Evolutionary conservation across 2,113 vertebrate genomes (phyloP).

Genomic region (Nymphicus hollandicus): DNA sequence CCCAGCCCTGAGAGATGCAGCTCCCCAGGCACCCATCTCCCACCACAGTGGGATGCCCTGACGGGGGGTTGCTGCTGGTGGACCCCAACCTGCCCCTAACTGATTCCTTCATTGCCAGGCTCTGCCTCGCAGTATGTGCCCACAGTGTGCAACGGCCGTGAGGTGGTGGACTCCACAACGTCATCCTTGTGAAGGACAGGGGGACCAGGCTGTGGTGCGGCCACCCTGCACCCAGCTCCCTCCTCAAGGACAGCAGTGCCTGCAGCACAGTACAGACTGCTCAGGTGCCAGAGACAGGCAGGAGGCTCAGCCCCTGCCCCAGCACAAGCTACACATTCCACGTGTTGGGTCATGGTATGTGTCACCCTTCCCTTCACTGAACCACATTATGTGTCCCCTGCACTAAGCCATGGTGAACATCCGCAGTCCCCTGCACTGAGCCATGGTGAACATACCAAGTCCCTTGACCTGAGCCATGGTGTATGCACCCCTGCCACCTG

Average conservation of each 20-base stretch:
- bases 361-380: background rate
- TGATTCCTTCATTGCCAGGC: slow-evolving; percentile 68
- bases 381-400: background rate
- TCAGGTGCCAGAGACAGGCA: background rate
- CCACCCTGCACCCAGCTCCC: background rate
- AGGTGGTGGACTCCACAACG: slow-evolving; percentile 95
- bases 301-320: background rate
- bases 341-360: fast-evolving
- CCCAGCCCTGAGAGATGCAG: background rate
- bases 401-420: background rate
- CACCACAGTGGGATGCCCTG: fast-evolving
- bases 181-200: slow-evolving; percentile 86
- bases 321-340: background rate
- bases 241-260: background rate
- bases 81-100: background rate
- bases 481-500: fast-evolving
- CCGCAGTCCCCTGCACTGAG: background rate
- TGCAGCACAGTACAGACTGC: fast-evolving
- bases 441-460: background rate
- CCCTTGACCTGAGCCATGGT: background rate
- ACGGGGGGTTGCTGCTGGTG: background rate
- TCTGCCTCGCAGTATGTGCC: slow-evolving; percentile 87
- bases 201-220: background rate
- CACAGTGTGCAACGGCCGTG: slow-evolving; percentile 92
- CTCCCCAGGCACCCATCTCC: fast-evolving